Evolutionary conservation across 2,113 vertebrate genomes (phyloP), one percentile per base, ranked within the genome.

Genomic region (Zosterops borbonicus): DNA sequence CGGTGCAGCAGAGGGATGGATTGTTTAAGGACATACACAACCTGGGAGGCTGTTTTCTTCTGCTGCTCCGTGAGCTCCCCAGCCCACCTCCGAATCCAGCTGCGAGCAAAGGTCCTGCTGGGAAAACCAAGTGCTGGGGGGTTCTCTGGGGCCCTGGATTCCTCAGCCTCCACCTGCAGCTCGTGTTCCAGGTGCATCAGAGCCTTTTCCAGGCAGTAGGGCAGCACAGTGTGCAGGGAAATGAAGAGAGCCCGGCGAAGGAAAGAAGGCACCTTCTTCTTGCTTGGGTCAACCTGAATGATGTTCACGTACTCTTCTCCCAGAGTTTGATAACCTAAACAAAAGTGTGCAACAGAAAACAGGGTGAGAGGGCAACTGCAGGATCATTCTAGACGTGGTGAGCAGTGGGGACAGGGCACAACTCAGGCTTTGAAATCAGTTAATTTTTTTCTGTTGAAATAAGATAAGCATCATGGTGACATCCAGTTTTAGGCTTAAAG

Each of bases 291-390:
- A 25, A 99, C 99, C 95, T 99, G 99, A 29, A 99, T 42, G 15
- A 99, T 94, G 84, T 96, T 98, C 10, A 99, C 99, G 0, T 99
- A 99, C 85, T 99, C 99, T 78, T 99, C 99, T 2, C 99, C 99
- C 33, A 99, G 98, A 2, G 99, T 99, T 95, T 99, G 99, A 89
- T 98, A 99, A 77, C 99, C 99, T 99, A 21, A 59, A 62, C 6
- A 58, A 53, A n/a, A 0, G 13, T 0, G 9, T 6, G 42, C 28
- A 44, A 68, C 23, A 65, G 25, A 68, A 60, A 74, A 65, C 15
- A 23, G 25, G 24, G 14, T 85, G 11, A 86, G 78, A 44, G 4
- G 47, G n/a, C 29, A 55, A 6, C 33, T 19, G 35, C 63, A 68
- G 3, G 6, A 8, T 35, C 6, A 2, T 27, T 46, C 65, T 55